Evolutionary conservation across 2,797 vertebrate genomes (phyloP).

Genomic region (Xerus rutilus): DNA sequence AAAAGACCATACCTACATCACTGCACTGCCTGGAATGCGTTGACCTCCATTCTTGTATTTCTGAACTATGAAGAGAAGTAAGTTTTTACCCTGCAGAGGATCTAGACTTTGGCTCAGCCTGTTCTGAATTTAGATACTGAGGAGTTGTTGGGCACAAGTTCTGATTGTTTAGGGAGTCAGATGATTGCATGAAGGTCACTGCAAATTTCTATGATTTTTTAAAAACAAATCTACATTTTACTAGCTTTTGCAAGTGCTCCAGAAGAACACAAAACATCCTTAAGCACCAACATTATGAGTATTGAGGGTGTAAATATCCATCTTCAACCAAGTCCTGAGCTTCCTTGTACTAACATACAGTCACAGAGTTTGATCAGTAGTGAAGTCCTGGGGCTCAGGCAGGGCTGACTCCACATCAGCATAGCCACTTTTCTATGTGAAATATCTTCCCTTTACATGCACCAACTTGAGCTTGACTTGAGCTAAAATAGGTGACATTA

Average conservation of each 20-base stretch:
- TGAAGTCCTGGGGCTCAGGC: not conserved
- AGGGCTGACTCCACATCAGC: not conserved
- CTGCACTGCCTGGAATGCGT: not conserved
- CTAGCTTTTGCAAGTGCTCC: not conserved
- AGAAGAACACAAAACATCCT: not conserved
- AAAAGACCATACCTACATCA: not conserved
- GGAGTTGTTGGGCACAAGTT: not conserved
- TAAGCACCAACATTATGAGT: not conserved
- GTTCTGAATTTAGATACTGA: not conserved
- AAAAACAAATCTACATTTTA: not conserved
- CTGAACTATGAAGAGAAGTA: not conserved
- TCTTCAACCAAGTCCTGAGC: not conserved
- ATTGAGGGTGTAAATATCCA: not conserved
- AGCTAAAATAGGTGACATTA: not conserved
- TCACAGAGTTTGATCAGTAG: not conserved
- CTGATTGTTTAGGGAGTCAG: not conserved
- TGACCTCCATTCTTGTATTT: not conserved
- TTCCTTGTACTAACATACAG: not conserved
- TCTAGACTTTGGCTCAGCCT: not conserved
- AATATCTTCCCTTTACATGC: not conserved
- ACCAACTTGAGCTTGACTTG: not conserved
- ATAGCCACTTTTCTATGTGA: not conserved
- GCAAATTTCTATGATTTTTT: not conserved
- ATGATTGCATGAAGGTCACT: not conserved
- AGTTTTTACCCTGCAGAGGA: not conserved